Evolutionary conservation across 2,113 vertebrate genomes (phyloP).

Genomic region (Percopsis transmontana): DNA sequence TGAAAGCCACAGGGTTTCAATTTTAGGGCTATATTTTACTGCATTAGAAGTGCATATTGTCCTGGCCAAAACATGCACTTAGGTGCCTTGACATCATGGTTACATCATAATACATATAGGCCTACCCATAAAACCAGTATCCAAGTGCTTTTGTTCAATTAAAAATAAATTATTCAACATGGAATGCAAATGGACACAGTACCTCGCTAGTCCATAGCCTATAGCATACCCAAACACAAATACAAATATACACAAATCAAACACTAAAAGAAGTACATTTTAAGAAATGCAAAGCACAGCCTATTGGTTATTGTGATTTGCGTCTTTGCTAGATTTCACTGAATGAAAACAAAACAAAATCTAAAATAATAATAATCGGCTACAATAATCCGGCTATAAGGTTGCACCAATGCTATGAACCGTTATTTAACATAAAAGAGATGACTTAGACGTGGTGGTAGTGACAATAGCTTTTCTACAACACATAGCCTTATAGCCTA

Average conservation of each 20-base stretch:
- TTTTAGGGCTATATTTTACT: no score
- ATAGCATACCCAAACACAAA: conserved; percentile 9
- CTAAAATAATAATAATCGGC: not conserved
- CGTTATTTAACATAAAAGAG: conserved; percentile 11
- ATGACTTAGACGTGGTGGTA: not conserved
- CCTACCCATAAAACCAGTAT: no score
- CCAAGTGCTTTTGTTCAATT: not conserved
- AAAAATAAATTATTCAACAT: not conserved
- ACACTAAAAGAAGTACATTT: no score
- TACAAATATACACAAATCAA: not conserved
- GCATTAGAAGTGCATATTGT: no score
- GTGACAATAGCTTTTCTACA: not conserved
- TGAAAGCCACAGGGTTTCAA: no score
- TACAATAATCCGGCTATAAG: not conserved
- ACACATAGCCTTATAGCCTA: not conserved
- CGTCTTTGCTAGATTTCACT: not conserved
- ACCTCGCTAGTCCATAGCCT: not conserved
- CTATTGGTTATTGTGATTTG: no score
- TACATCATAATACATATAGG: no score
- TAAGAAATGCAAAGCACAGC: no score
- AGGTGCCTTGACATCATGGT: no score
- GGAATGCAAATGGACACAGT: not conserved
- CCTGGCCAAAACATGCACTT: no score
- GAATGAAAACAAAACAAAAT: not conserved
- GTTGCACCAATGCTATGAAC: conserved; percentile 22